These are phyloP conservation scores for Rhingia campestris DNA, from an alignment of 2,888 invertebrate species.

Conservation along the genomic window DNA sequence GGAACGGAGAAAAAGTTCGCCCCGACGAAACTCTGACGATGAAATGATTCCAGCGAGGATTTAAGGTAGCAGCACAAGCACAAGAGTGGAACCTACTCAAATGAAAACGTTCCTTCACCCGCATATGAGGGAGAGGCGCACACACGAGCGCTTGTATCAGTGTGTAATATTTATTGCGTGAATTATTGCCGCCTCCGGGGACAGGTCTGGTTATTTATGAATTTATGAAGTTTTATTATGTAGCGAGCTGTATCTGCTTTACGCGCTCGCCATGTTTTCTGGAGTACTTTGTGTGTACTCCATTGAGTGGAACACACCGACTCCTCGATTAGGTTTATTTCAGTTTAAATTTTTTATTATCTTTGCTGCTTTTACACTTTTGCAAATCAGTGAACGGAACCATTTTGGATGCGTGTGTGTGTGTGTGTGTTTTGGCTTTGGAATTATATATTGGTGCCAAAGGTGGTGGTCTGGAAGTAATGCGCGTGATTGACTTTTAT, in stretches of 20 bases:
- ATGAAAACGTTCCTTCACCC: slow-evolving; percentile 65
- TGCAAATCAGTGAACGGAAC: slow-evolving; percentile 32
- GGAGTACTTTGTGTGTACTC: slow-evolving; percentile 36
- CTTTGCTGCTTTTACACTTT: slow-evolving; percentile 56
- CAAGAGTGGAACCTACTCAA: slow-evolving; percentile 55
- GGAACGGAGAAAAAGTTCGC: slow-evolving; percentile 15
- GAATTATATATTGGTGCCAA: background rate
- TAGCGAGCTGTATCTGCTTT: slow-evolving; percentile 46
- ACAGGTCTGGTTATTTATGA: slow-evolving; percentile 73
- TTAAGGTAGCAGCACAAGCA: slow-evolving; percentile 2
- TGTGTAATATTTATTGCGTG: slow-evolving; percentile 73
- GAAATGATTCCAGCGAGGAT: slow-evolving; percentile 18
- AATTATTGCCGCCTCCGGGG: slow-evolving; percentile 73
- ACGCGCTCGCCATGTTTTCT: slow-evolving; percentile 19
- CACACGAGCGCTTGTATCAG: slow-evolving; percentile 26
- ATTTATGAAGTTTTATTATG: slow-evolving; percentile 73
- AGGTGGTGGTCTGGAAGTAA: slow-evolving; percentile 54
- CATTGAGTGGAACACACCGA: slow-evolving; percentile 35
- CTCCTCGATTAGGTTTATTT: slow-evolving; percentile 72
- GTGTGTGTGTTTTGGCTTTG: background rate
- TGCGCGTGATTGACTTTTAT: slow-evolving; percentile 70
- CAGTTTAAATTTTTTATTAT: slow-evolving; percentile 67
- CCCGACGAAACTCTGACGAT: slow-evolving; percentile 1
- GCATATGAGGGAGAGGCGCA: slow-evolving; percentile 34
- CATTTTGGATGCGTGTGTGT: slow-evolving; percentile 2